These are phyloP conservation scores for Indicator maculatus DNA, from an alignment of 2,113 vertebrate genomes.

Conservation along the genomic window DNA sequence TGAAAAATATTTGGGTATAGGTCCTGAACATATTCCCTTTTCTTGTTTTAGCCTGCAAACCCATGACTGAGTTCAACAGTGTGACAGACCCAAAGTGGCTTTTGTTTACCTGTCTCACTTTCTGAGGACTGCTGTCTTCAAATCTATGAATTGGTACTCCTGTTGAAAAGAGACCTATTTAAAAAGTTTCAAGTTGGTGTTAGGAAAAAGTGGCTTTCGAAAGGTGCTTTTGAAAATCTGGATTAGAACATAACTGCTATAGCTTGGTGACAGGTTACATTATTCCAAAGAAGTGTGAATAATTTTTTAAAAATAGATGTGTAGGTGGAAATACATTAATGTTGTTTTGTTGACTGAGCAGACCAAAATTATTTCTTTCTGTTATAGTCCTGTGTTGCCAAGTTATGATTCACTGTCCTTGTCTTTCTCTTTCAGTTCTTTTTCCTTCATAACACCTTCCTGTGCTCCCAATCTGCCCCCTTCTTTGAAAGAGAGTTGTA, in stretches of 20 bases:
- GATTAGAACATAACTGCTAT: background rate
- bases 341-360: background rate
- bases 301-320: background rate
- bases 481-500: constrained; percentile 38
- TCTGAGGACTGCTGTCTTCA: background rate
- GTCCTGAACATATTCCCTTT: background rate
- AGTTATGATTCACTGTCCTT: background rate
- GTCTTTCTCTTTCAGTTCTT: background rate
- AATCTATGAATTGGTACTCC: background rate
- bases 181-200: background rate
- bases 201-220: background rate
- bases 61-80: background rate
- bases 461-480: background rate
- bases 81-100: background rate
- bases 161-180: background rate
- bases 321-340: background rate
- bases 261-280: background rate
- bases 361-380: background rate
- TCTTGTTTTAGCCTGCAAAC: background rate
- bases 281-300: background rate
- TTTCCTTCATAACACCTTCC: background rate
- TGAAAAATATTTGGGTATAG: background rate
- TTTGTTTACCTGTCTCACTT: background rate
- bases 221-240: background rate
- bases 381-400: background rate